Percentiles rank a stretch among this genome's conserved stretches.
Evolutionary conservation across 2,797 vertebrate species (phyloP).

Genomic region (Acomys russatus): DNA sequence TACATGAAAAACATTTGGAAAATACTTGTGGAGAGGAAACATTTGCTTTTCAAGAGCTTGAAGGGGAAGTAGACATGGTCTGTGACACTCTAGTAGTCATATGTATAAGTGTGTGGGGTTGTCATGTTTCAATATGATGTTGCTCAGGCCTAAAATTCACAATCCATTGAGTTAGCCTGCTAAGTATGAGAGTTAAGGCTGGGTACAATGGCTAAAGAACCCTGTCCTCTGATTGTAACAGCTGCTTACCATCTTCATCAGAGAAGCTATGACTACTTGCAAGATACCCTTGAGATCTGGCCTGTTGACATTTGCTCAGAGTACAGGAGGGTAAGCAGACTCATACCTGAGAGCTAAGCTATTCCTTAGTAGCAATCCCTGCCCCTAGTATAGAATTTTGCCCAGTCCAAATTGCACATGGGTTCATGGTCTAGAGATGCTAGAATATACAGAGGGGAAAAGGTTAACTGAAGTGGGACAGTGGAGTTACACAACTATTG

Average conservation of each 20-base stretch:
- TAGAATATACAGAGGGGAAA: neutral
- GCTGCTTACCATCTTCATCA: neutral
- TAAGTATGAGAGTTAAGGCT: neutral
- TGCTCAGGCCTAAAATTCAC: neutral
- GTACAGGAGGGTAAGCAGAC: neutral
- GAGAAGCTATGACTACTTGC: neutral
- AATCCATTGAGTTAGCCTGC: neutral
- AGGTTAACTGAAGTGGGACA: neutral
- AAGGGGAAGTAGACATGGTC: constrained; percentile 15
- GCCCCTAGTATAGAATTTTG: neutral
- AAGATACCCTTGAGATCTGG: neutral
- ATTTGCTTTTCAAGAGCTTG: constrained; percentile 42
- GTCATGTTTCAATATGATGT: constrained; percentile 23
- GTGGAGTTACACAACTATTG: neutral
- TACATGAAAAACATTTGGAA: constrained; percentile 23
- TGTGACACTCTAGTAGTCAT: constrained; percentile 15
- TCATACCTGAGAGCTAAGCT: neutral
- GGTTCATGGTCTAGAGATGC: neutral
- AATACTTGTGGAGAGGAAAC: neutral
- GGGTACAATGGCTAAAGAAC: neutral
- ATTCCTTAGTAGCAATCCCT: neutral
- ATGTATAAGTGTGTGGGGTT: neutral
- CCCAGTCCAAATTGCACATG: neutral
- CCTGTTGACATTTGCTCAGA: neutral
- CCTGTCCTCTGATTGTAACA: neutral